Conservation (phyloP, 1,140 invertebrate genomes). For the Galleria mellonella region DNA sequence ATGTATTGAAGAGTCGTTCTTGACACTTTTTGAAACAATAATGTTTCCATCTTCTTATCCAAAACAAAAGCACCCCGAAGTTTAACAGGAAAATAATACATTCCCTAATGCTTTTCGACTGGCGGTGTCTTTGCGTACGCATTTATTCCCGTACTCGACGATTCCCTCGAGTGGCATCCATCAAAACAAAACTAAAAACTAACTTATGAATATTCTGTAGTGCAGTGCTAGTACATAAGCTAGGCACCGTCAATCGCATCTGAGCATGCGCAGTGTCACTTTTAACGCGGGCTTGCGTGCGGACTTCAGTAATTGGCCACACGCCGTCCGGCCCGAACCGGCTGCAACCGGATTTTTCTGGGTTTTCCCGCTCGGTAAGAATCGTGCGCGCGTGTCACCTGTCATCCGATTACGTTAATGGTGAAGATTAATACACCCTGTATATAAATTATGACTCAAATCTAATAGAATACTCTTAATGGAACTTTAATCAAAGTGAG, state of each 20-base stretch:
- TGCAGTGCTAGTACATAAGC: slow-evolving; percentile 41
- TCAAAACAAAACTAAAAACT: slow-evolving; percentile 58
- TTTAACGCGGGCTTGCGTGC: slow-evolving; percentile 45
- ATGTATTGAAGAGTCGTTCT: too few relatives aligned
- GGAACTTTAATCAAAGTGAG: slow-evolving; percentile 2
- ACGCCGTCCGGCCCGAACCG: slow-evolving; percentile 34
- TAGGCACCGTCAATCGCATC: slow-evolving; percentile 48
- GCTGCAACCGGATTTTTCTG: slow-evolving; percentile 6
- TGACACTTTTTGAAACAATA: too few relatives aligned
- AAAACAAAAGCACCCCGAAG: too few relatives aligned
- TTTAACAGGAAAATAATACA: too few relatives aligned
- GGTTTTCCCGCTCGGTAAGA: slow-evolving; percentile 16
- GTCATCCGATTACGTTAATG: slow-evolving; percentile 23
- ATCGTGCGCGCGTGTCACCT: slow-evolving; percentile 22
- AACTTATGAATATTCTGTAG: slow-evolving; percentile 58
- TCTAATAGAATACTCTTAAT: not conserved
- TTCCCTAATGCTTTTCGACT: too few relatives aligned
- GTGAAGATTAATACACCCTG: not conserved
- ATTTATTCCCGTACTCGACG: too few relatives aligned
- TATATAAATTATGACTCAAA: slow-evolving; percentile 1
- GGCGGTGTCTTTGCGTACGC: too few relatives aligned
- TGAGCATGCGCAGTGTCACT: slow-evolving; percentile 45
- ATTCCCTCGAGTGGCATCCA: slow-evolving; percentile 31
- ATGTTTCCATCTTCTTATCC: too few relatives aligned
- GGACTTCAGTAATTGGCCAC: slow-evolving; percentile 62